Conservation (phyloP, 2,113 vertebrate genomes). For the Globicephala melas region DNA sequence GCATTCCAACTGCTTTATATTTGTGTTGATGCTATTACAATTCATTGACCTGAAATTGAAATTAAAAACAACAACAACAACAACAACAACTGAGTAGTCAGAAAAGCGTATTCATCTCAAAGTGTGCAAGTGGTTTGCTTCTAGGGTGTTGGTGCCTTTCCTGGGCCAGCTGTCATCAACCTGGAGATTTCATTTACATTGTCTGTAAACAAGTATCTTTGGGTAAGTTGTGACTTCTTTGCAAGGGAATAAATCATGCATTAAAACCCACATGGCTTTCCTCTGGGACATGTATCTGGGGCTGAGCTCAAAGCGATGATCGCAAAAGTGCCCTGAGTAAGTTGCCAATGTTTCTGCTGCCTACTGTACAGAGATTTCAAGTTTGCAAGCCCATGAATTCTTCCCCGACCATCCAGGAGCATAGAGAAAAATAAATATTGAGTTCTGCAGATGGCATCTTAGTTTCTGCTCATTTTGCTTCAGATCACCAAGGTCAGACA, state of each 20-base stretch:
- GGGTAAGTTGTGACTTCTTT: slow-evolving; percentile 40
- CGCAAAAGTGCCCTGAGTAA: not conserved
- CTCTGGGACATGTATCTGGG: slow-evolving; percentile 33
- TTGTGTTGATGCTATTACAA: not conserved
- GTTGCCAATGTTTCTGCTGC: not conserved
- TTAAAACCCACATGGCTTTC: slow-evolving; percentile 24
- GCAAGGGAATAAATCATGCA: not conserved
- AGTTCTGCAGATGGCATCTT: slow-evolving; percentile 24
- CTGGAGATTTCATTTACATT: slow-evolving; percentile 45
- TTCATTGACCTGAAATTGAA: not conserved
- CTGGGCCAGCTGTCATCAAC: slow-evolving; percentile 31
- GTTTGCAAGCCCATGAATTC: slow-evolving; percentile 40
- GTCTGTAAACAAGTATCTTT: slow-evolving; percentile 24
- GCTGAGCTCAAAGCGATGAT: not conserved
- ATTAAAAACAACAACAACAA: not conserved
- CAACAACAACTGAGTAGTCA: not conserved
- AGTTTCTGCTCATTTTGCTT: slow-evolving; percentile 62
- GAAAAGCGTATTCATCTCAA: not conserved
- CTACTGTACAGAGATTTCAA: not conserved
- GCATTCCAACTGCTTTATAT: not conserved
- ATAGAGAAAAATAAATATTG: not conserved
- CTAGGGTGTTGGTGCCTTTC: not conserved
- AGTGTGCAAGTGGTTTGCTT: not conserved
- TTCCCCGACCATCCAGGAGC: not conserved
- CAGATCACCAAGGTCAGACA: slow-evolving; percentile 47